Base-by-base conservation (phyloP, 1,140 invertebrate genomes). In the Drosophila varians region DNA sequence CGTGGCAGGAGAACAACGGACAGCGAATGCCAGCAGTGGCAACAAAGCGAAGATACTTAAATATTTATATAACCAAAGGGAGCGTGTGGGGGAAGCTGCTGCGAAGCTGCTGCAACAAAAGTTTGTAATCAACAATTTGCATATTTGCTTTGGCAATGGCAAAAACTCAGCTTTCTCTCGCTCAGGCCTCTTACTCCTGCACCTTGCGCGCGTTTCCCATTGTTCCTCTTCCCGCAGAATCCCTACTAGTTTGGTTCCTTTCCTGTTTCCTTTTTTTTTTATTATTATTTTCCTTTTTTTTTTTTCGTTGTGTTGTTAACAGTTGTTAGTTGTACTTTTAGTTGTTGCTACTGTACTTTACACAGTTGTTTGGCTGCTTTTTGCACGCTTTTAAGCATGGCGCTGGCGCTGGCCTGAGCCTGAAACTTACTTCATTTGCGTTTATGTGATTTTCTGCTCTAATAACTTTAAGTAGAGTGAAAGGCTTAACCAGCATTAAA, bases 121-220 rank as follows among this genome's bases (percentile, higher is more conserved):
- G 60, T 88, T 89, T 84, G 84, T 88, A 88, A 88, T 88, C 83
- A 88, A 88, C 83, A 88, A 88, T 88, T 88, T 88, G 83, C 83
- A 88, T 88, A 89, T 89, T 88, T 89, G 75, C 84, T 89, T 79
- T 89, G 80, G 83, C 78, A 86, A 68, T 64, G 61, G 82, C 70
- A 74, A 74, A 74, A 74, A 74, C 82, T 54, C 76, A 55, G 14
- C 51, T 46, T 62, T 46, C 69, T 64, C 57, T 21, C 60, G 36
- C 34, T 12, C 36, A 45, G 52, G 38, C 46, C 82, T 53, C 60
- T 55, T 4, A 21, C 62, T 57, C 76, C 76, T 77, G 78, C 80
- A 87, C 80, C 80, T 87, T 86, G 77, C 61, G 61, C 82, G 36
- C 74, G 49, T 75, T 75, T 68, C 26, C 36, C 40, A 57, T 73